A percentile compares a stretch with the other conserved stretches of the same genome.
phyloP scores from a whole-genome alignment of 2,888 invertebrate species.

The Andrena flavipes region DNA sequence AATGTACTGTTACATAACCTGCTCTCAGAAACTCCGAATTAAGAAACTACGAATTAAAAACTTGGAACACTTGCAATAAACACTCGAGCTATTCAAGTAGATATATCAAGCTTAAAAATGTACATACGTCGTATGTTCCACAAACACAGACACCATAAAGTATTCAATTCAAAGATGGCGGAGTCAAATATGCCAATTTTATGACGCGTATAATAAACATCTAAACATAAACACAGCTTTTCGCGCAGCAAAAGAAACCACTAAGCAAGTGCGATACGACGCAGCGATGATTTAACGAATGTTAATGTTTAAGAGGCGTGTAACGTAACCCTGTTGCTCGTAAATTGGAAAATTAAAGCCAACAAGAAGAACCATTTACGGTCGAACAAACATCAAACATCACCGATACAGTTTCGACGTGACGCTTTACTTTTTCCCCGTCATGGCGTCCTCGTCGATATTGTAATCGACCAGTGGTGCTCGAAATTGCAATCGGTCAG shows the following conservation, averaged over 20 bases:
- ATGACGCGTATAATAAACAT: neutral
- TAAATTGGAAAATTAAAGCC: conserved; percentile 30
- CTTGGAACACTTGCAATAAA: no score
- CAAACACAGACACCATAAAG: neutral
- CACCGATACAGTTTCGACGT: neutral
- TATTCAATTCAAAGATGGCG: neutral
- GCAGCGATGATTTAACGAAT: conserved; percentile 24
- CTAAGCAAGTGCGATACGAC: neutral
- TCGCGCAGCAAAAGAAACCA: neutral
- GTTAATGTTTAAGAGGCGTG: neutral
- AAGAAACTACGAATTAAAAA: no score
- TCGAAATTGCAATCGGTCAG: neutral
- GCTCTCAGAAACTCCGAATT: no score
- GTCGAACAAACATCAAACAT: neutral
- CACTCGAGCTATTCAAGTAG: no score
- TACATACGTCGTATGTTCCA: neutral
- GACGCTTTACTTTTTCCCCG: neutral
- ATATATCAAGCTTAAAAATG: neutral
- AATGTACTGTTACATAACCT: no score
- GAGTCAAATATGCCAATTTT: neutral
- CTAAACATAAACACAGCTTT: conserved; percentile 5
- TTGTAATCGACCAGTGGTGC: no score
- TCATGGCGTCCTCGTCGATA: neutral
- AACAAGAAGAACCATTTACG: conserved; percentile 1
- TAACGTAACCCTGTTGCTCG: conserved; percentile 29